A percentile compares a stretch with the other conserved stretches of the same genome.
These are phyloP conservation scores for Tuta absoluta DNA, from an alignment of 2,888 invertebrate species.

Conservation along the genomic window DNA sequence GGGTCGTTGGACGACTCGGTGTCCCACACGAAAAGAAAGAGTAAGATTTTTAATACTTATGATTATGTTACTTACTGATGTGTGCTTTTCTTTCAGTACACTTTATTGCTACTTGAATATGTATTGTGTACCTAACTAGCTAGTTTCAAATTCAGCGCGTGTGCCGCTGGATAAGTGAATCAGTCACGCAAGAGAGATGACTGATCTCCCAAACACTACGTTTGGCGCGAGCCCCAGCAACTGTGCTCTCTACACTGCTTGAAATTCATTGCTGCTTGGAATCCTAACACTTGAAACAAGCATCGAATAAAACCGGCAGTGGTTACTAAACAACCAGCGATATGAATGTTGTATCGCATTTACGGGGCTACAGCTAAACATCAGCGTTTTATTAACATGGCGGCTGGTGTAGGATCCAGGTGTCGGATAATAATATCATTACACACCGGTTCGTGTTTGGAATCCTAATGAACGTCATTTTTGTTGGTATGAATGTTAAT, in stretches of 20 bases:
- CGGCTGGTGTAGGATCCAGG: conserved; percentile 2
- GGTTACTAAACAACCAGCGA: not conserved
- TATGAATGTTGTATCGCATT: not conserved
- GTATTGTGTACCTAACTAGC: not conserved
- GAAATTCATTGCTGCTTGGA: not conserved
- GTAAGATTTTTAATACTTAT: too few species aligned
- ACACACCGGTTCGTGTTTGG: not conserved
- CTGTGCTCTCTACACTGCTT: not conserved
- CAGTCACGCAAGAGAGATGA: conserved; percentile 7
- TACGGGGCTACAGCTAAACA: not conserved
- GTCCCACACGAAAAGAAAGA: too few species aligned
- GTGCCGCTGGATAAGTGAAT: conserved; percentile 11
- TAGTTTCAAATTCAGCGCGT: conserved; percentile 7
- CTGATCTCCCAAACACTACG: not conserved
- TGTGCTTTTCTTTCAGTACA: not conserved
- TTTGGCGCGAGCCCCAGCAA: not conserved
- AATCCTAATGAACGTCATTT: not conserved
- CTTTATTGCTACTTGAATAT: not conserved
- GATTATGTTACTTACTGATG: too few species aligned
- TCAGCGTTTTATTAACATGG: not conserved
- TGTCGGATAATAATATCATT: not conserved
- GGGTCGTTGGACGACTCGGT: too few species aligned
- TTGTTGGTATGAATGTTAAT: not conserved
- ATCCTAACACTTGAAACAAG: not conserved
- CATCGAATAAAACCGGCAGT: not conserved